Conservation (phyloP, 2,888 invertebrate genomes). For the Plebejus argus region DNA sequence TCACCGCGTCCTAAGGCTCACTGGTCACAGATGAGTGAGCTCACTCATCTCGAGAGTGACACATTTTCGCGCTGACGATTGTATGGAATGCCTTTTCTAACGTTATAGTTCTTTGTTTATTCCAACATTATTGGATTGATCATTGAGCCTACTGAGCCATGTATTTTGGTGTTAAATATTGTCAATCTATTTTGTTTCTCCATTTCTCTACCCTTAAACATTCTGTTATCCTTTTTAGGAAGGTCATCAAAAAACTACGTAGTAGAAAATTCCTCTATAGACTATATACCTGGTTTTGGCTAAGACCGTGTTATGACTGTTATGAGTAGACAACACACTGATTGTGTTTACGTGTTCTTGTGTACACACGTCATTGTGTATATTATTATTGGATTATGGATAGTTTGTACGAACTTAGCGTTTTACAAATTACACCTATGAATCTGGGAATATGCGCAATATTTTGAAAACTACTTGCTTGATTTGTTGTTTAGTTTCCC, state of each 20-base stretch:
- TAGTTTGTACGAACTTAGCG: not conserved
- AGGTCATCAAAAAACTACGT: not conserved
- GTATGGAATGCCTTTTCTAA: too few relatives aligned
- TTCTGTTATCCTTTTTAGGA: not conserved
- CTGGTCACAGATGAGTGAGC: too few relatives aligned
- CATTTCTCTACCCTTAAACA: not conserved
- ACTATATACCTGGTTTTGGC: not conserved
- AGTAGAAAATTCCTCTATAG: not conserved
- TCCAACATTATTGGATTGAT: not conserved
- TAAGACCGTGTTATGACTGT: not conserved
- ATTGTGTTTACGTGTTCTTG: not conserved
- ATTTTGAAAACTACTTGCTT: not conserved
- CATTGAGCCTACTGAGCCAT: not conserved
- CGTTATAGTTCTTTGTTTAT: too few relatives aligned
- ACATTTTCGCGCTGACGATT: too few relatives aligned
- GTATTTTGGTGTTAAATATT: not conserved
- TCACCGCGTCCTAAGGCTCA: too few relatives aligned
- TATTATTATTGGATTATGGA: too few relatives aligned
- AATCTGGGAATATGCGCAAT: not conserved
- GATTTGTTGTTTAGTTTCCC: not conserved
- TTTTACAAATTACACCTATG: not conserved
- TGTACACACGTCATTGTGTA: constrained; percentile 2
- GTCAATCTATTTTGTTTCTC: not conserved
- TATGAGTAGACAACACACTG: not conserved
- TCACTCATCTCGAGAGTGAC: too few relatives aligned